Evolutionary conservation across 2,797 vertebrate species (phyloP), one percentile per base, ranked within the genome.

Genomic region (Diglossa cyanea): DNA sequence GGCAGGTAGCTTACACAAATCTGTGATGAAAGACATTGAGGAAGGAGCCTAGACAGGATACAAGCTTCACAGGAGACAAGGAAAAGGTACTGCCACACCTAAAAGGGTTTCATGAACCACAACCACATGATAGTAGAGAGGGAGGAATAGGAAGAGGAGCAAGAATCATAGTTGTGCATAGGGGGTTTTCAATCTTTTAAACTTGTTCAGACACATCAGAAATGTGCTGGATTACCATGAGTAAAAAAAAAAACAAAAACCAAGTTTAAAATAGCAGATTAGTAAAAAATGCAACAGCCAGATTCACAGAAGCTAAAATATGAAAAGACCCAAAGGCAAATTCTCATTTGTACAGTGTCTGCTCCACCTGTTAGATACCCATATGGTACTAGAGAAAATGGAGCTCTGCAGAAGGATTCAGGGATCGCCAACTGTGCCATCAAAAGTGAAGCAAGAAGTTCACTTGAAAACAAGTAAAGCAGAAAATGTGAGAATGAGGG

Each of bases 351-450:
- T 68, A 48, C 74, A 79, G 37, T 82, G 35, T 67, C 50, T 81
- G 70, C 78, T 97, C 95, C 88, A 92, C 93, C 91, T 95, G 61
- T 91, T 96, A 97, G 93, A 94, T 91, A 91, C 28, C 81, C 89
- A 90, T 89, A 92, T 86, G 96, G 73, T 95, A 77, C 81, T 31
- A 62, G 70, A 17, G n/a, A 95, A 93, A 83, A 95, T 47, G 84
- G 63, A 94, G 44, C 51, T 96, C 88, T 95, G 62, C 70, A 91
- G 75, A 86, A 85, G 24, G 77, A 80, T 92, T 94, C 17, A 2
- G 83, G 44, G 25, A 60, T 77, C 11, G 1, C 77, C 78, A 92
- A 88, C 80, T 74, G 66, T 84, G 51, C 66, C 47, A 87, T 53
- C 50, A 53, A 51, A 72, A 81, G 21, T 24, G 40, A 79, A 78